Evolutionary conservation across 2,888 invertebrate genomes (phyloP), one percentile per base, ranked within the genome.

Genomic region (Archips xylosteana): DNA sequence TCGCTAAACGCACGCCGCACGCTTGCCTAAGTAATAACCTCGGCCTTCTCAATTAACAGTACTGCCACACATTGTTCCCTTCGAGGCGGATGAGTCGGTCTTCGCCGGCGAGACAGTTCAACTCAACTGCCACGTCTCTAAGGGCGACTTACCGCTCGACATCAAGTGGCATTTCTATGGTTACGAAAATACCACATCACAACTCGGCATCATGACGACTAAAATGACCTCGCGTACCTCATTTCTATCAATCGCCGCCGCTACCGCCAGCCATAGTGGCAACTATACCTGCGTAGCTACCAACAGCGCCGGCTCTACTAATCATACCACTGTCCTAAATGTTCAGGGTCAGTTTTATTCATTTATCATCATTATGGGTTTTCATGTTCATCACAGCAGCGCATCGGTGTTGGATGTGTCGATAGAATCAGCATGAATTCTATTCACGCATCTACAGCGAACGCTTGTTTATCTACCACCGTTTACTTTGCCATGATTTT

Each of bases 141-240:
- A 96, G 87, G 97, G 97, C 68, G 97, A 97, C 89, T 91, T 96
- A 78, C 97, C 97, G 10, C 93, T 97, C 78, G 95, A 95, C 78
- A 96, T 97, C 78, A 95, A 95, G 76, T 97, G 97, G 97, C 95
- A 95, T 79, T 96, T 97, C 82, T 96, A 97, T 88, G 96, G 96
- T 74, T 92, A 95, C 78, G 95, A 95, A 87, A 92, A 92, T 80
- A 85, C 85, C 77, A 95, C 91, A 85, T 95, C 92, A 85, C 96
- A 95, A 81, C 93, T 95, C 81, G 96, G 96, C 83, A 95, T 96
- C 79, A 92, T 95, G 80, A 95, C 96, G 63, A 95, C 95, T 67
- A 95, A 96, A 94, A 95, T 96, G 94, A 95, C 96, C 70, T 95
- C 95, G 78, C 95, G 96, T 77, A 92, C 96, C 79, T 97, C 97